phyloP scores from a whole-genome alignment of 2,888 invertebrate genomes.

The Chrysodeixis includens region DNA sequence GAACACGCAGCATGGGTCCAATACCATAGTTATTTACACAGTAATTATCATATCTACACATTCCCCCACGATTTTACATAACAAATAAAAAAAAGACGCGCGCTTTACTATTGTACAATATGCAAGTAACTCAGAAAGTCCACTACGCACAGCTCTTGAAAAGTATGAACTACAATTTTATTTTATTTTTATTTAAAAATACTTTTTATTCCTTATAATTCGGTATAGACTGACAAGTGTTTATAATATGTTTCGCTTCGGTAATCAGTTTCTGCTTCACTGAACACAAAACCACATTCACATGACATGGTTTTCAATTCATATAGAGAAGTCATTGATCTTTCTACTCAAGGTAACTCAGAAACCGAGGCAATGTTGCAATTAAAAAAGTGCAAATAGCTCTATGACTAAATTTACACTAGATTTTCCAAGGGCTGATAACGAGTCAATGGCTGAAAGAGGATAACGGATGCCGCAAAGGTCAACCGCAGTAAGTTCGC shows the following conservation, averaged over 20 bases:
- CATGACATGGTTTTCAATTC: background rate
- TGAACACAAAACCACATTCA: conserved; percentile 4
- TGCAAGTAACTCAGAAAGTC: background rate
- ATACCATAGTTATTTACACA: conserved; percentile 19
- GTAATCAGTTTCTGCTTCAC: background rate
- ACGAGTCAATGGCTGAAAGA: too few relatives aligned
- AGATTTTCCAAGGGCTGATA: too few relatives aligned
- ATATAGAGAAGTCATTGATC: background rate
- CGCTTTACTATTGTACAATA: conserved; percentile 11
- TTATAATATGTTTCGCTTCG: background rate
- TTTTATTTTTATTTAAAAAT: background rate
- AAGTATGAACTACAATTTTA: too few relatives aligned
- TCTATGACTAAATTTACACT: too few relatives aligned
- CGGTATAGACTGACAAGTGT: background rate
- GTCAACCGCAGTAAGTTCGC: too few relatives aligned
- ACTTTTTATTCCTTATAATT: too few relatives aligned
- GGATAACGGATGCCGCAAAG: too few relatives aligned
- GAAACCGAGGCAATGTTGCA: too few relatives aligned
- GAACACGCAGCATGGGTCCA: conserved; percentile 10
- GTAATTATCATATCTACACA: conserved; percentile 39
- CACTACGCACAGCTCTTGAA: background rate
- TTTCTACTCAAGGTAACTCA: background rate
- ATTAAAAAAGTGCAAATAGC: too few relatives aligned
- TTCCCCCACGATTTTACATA: conserved; percentile 34
- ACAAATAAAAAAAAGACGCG: conserved; percentile 34